These are phyloP conservation scores for Hycleus phaleratus DNA, from an alignment of 1,140 invertebrate genomes.

Conservation along the genomic window DNA sequence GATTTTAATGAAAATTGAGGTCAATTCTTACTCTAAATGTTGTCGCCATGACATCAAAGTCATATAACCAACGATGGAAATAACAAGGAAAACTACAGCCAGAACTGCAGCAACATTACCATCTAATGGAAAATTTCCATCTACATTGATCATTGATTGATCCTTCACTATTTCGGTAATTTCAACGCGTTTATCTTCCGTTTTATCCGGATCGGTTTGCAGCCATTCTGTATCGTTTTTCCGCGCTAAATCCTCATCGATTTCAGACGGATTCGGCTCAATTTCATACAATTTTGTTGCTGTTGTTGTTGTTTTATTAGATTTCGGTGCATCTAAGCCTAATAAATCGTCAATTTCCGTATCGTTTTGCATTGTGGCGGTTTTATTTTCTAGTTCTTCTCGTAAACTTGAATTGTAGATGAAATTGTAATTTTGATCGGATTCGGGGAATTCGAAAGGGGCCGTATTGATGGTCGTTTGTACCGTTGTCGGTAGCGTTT, in stretches of 20 bases:
- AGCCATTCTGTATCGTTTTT: conserved; percentile 1
- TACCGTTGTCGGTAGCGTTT: no score
- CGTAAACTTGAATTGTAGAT: conserved; percentile 8
- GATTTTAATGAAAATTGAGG: conserved; percentile 1
- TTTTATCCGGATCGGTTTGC: conserved; percentile 3
- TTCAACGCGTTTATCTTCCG: neutral
- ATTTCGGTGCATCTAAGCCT: no score
- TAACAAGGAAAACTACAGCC: conserved; percentile 27
- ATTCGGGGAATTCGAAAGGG: conserved; percentile 3
- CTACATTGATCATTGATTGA: no score
- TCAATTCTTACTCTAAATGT: conserved; percentile 39
- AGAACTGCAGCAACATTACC: conserved; percentile 19
- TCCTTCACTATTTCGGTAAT: no score
- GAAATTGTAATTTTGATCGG: conserved; percentile 8
- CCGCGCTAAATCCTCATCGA: neutral
- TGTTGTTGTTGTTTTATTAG: no score
- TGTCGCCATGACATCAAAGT: conserved; percentile 40
- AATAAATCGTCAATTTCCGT: conserved; percentile 11
- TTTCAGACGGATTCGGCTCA: neutral
- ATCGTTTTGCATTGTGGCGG: neutral
- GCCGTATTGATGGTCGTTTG: neutral
- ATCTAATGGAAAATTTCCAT: no score
- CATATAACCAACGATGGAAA: conserved; percentile 36
- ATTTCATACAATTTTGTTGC: neutral
- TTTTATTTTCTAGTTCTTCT: neutral